A percentile compares a stretch with the other conserved stretches of the same genome.
Evolutionary conservation across 2,888 invertebrate species (phyloP).

Genomic region (Empis stercorea): DNA sequence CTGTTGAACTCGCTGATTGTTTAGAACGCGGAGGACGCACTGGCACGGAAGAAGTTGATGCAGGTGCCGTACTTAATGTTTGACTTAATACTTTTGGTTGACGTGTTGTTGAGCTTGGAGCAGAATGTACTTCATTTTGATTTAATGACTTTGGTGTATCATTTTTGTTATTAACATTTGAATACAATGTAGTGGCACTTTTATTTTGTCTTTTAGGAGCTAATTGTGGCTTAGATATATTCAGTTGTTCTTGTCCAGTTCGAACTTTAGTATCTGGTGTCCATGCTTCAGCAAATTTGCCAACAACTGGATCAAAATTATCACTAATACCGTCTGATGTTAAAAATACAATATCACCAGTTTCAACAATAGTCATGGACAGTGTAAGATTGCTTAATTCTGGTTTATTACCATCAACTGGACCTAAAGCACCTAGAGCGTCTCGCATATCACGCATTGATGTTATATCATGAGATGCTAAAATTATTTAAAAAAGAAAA

Average conservation of each 20-base stretch:
- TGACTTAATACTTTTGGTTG: not conserved
- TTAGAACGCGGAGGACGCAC: constrained; percentile 23
- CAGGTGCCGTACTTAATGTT: not conserved
- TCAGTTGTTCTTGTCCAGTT: constrained; percentile 8
- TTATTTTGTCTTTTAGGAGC: constrained; percentile 33
- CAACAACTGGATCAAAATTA: constrained; percentile 85
- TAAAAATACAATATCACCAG: constrained; percentile 71
- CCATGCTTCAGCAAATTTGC: constrained; percentile 59
- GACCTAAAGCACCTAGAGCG: constrained; percentile 76
- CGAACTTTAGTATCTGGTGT: constrained; percentile 28
- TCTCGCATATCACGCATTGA: constrained; percentile 75
- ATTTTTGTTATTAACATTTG: constrained; percentile 14
- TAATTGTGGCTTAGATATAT: constrained; percentile 13
- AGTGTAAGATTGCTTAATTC: constrained; percentile 79
- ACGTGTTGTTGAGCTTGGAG: constrained; percentile 2
- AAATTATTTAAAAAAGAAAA: constrained; percentile 9
- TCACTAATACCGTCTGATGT: constrained; percentile 85
- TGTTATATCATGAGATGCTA: constrained; percentile 69
- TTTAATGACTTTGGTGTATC: not conserved
- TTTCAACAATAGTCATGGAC: constrained; percentile 64
- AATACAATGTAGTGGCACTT: constrained; percentile 32
- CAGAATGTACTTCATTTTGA: not conserved
- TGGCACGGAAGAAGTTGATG: constrained; percentile 10
- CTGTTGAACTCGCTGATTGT: constrained; percentile 14
- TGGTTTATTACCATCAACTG: constrained; percentile 71